A percentile compares a stretch with the other conserved stretches of the same genome.
Evolutionary conservation across 2,888 invertebrate genomes (phyloP).

Genomic region (Pantelozetes paolii): DNA sequence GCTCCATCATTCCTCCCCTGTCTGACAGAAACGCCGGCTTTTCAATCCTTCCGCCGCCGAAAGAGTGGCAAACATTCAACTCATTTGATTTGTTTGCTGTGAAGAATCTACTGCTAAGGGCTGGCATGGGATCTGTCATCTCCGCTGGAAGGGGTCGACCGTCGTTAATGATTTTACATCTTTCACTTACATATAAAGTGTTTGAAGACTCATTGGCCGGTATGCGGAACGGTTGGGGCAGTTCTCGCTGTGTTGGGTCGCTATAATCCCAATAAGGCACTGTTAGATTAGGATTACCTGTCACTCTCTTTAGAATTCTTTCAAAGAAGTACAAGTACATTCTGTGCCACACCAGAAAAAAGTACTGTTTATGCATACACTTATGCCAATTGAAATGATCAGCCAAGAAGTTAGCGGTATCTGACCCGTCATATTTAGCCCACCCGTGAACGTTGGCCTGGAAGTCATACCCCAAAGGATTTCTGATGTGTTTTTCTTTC

Average conservation of each 20-base stretch:
- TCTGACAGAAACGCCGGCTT: not conserved
- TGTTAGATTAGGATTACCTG: not conserved
- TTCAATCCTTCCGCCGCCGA: not conserved
- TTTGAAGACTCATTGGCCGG: not conserved
- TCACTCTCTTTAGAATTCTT: not conserved
- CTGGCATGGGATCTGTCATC: not conserved
- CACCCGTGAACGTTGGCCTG: conserved; percentile 12
- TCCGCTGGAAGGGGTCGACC: not conserved
- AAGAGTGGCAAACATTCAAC: conserved; percentile 10
- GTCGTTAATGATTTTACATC: not conserved
- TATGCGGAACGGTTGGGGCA: conserved; percentile 4
- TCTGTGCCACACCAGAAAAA: not conserved
- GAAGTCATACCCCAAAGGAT: not conserved
- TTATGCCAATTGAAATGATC: not conserved
- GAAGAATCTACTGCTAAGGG: not conserved
- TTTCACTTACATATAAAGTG: not conserved
- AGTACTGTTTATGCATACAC: not conserved
- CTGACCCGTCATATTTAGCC: not conserved
- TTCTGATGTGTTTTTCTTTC: not conserved
- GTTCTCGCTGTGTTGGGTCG: not conserved
- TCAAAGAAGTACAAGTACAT: conserved; percentile 7
- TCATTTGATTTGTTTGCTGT: conserved; percentile 1
- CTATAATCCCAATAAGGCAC: conserved; percentile 1
- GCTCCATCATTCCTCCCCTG: not conserved
- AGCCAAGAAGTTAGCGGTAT: not conserved